Conservation (phyloP, 1,140 invertebrate species). For the Panonychus citri region DNA sequence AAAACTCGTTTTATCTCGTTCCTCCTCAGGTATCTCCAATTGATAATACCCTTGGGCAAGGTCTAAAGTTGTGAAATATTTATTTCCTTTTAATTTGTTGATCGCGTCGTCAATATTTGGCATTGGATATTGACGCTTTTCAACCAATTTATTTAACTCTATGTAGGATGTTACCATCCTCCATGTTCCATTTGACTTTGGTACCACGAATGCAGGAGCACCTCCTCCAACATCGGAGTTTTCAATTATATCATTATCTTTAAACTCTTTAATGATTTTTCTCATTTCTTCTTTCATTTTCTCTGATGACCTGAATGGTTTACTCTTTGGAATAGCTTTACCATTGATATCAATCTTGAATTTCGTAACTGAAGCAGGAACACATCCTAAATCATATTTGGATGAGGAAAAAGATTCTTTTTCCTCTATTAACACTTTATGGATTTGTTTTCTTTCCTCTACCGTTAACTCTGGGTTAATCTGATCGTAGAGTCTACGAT, state of each 20-base stretch:
- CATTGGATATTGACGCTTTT: conserved; percentile 28
- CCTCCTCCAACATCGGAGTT: neutral
- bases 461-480: too few species aligned
- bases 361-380: too few species aligned
- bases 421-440: too few species aligned
- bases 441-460: too few species aligned
- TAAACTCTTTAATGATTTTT: neutral
- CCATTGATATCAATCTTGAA: too few species aligned
- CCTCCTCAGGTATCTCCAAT: neutral
- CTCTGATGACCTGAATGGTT: too few species aligned
- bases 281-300: too few species aligned
- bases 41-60: conserved; percentile 10
- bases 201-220: neutral
- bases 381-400: too few species aligned
- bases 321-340: too few species aligned
- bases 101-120: conserved; percentile 20
- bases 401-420: too few species aligned
- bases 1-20: conserved; percentile 1
- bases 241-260: neutral
- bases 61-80: conserved; percentile 7
- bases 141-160: conserved; percentile 20
- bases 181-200: conserved; percentile 25
- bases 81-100: neutral
- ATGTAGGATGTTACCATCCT: conserved; percentile 30
- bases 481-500: too few species aligned